A percentile compares a stretch with the other conserved stretches of the same genome.
phyloP scores from a whole-genome alignment of 2,113 vertebrate genomes.

The Passerina amoena region DNA sequence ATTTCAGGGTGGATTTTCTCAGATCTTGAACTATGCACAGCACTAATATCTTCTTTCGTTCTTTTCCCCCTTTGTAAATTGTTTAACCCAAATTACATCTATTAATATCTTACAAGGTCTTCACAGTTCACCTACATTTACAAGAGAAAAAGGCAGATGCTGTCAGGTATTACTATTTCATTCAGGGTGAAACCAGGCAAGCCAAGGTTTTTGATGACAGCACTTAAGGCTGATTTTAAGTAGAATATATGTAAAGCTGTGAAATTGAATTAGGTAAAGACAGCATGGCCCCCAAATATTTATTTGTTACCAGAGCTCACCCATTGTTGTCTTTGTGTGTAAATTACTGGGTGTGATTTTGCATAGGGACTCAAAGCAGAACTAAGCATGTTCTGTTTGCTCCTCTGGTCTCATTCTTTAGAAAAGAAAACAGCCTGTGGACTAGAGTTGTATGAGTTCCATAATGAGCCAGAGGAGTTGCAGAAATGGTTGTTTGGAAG shows the following conservation, averaged over 20 bases:
- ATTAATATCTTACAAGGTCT: constrained; percentile 63
- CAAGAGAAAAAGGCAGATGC: background rate
- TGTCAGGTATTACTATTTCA: background rate
- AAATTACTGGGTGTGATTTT: background rate
- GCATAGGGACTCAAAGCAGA: background rate
- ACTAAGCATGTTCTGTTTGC: background rate
- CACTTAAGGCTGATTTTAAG: background rate
- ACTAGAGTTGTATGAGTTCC: background rate
- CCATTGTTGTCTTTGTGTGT: background rate
- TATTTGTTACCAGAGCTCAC: background rate
- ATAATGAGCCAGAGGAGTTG: background rate
- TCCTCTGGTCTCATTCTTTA: background rate
- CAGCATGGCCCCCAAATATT: background rate
- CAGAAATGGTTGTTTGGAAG: background rate
- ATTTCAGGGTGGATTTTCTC: constrained; percentile 52
- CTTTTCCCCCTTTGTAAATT: background rate
- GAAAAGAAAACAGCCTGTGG: background rate
- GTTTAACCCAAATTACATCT: background rate
- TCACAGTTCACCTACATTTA: constrained; percentile 40
- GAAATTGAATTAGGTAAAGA: background rate
- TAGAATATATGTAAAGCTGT: background rate
- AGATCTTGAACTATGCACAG: constrained; percentile 35
- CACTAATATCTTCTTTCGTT: background rate
- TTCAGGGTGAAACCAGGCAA: background rate
- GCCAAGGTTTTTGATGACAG: background rate